These are phyloP conservation scores for Hippopotamyrus pictus DNA, from an alignment of 2,797 vertebrate genomes.

Conservation along the genomic window DNA sequence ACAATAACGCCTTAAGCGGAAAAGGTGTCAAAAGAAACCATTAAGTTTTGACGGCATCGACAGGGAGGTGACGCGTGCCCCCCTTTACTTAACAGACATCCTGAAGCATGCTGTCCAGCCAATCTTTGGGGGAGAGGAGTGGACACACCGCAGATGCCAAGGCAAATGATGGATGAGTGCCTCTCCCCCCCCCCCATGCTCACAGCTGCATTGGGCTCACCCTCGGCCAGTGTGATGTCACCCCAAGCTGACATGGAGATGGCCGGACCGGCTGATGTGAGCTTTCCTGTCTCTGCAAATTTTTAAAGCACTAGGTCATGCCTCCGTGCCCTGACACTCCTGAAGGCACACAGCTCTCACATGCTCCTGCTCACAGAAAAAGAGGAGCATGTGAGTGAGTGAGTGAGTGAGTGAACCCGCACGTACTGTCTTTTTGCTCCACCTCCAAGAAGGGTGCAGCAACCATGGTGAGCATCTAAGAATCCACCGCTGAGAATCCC, in stretches of 20 bases:
- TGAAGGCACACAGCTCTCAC: background rate
- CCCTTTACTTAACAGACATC: background rate
- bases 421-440: background rate
- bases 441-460: background rate
- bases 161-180: background rate
- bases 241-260: background rate
- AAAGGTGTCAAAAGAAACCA: background rate
- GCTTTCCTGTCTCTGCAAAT: background rate
- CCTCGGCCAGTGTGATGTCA: background rate
- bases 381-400: background rate
- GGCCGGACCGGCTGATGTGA: background rate
- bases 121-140: background rate
- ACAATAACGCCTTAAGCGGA: background rate
- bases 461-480: background rate
- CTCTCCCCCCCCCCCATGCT: background rate
- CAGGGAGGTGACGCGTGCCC: background rate
- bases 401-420: background rate
- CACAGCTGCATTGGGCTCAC: background rate
- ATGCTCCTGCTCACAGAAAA: background rate
- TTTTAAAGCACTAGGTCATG: background rate
- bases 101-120: background rate
- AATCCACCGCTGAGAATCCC: background rate
- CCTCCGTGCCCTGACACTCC: background rate
- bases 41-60: background rate
- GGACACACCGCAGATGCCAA: background rate